Base-by-base conservation (phyloP, 2,888 invertebrate genomes). In the Leptopilina syphax region DNA sequence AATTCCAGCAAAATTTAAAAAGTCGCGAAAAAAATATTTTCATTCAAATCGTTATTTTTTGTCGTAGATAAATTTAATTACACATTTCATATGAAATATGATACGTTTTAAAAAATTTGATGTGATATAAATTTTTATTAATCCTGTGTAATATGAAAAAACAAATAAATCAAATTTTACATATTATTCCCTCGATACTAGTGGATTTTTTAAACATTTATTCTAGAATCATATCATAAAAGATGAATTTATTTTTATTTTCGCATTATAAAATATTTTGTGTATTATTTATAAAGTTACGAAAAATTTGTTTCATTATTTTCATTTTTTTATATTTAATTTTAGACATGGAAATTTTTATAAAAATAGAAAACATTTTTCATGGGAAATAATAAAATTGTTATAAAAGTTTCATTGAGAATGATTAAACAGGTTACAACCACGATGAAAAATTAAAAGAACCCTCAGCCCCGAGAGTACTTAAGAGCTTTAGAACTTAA, bases 171-270 rank as follows among this genome's bases (percentile, higher is more conserved):
- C 60, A 13, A 8, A 70, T 54, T 50, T 70, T 54, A 70, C 13
- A 70, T 54, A 70, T 68, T 68, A 27, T 68, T 57, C 70, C 70
- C 70, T 13, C 27, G 70, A 27, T 12, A 68, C 50, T 24, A 2
- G 10, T 0, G 9, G 65, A 54, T 70, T 57, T 57, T 57, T 57
- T 57, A 3, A 4, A 3, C 34, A 34, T 13, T 57, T n/a, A 57
- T n/a, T n/a, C 5, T 47, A 9, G 47, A 47, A 47, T 47, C 47
- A 57, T 34, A 34, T 34, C 34, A 34, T 34, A 34, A 34, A 34
- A 34, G 34, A 34, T 34, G 4, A 34, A 34, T 34, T 34, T 34
- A 34, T 4, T 34, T 34, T 34, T 34, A 34, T 34, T 34, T 34
- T 3, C 34, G 34, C 3, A 34, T 3, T 34, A 4, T 34, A 34